phyloP scores from a whole-genome alignment of 2,797 vertebrate species.

The Enteromius afrohamiltoni region DNA sequence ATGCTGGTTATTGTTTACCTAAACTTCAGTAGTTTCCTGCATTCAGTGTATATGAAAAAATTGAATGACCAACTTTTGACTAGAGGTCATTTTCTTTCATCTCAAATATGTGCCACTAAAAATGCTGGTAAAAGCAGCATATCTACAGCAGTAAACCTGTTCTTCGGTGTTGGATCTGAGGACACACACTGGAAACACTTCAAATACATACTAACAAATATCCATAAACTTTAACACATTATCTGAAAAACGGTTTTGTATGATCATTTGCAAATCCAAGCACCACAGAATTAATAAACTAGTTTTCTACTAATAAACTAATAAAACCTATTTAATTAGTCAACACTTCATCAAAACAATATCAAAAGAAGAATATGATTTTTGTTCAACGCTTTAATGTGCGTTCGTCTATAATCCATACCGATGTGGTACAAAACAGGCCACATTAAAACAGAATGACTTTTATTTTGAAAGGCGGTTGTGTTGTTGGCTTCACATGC shows the following conservation, averaged over 20 bases:
- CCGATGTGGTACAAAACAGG: background rate
- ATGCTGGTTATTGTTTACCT: too few relatives aligned
- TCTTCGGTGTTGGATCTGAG: background rate
- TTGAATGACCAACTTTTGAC: too few relatives aligned
- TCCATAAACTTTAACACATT: too few relatives aligned
- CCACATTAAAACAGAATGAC: background rate
- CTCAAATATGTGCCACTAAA: background rate
- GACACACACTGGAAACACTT: background rate
- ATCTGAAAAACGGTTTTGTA: background rate
- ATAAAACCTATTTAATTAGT: too few relatives aligned
- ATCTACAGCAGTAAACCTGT: background rate
- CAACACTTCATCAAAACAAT: background rate
- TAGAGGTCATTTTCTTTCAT: background rate
- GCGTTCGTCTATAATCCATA: background rate
- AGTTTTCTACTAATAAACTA: too few relatives aligned
- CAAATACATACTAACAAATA: background rate
- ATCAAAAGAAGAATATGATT: background rate
- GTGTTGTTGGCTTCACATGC: background rate
- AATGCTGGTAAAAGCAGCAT: background rate
- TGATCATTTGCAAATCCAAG: background rate
- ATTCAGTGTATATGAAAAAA: too few relatives aligned
- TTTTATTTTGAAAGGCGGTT: conserved; percentile 1
- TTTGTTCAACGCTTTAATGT: background rate
- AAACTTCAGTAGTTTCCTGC: too few relatives aligned
- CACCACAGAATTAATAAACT: too few relatives aligned